These are phyloP conservation scores for Chiridota heheva DNA, from an alignment of 35 echinoderm and acorn worm genomes.

Conservation along the genomic window DNA sequence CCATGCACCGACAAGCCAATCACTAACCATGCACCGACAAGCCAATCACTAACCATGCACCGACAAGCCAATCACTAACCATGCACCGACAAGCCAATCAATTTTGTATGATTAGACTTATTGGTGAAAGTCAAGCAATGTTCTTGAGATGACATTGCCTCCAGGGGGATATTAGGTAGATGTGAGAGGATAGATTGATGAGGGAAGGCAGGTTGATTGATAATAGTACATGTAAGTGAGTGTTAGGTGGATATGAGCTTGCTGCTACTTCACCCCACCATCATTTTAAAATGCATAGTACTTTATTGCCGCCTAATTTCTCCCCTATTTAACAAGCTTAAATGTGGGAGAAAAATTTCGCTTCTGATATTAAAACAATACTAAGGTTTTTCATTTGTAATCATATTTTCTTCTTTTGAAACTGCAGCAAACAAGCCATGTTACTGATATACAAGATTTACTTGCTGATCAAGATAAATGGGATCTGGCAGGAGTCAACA, in stretches of 20 bases:
- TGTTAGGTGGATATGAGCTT: too few species aligned
- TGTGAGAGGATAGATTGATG: too few species aligned
- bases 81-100: too few species aligned
- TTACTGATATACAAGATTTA: constrained; percentile 72
- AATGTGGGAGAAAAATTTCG: neutral
- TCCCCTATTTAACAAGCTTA: neutral
- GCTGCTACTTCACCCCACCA: neutral
- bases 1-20: too few species aligned
- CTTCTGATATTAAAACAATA: neutral
- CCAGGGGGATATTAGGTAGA: too few species aligned
- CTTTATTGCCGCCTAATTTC: neutral
- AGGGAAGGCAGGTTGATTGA: too few species aligned
- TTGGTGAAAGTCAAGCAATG: too few species aligned
- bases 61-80: too few species aligned
- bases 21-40: too few species aligned
- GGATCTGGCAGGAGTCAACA: constrained; percentile 91
- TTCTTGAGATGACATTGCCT: neutral
- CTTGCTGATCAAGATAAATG: constrained; percentile 79
- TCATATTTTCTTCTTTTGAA: neutral
- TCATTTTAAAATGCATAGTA: neutral
- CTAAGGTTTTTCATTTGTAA: neutral
- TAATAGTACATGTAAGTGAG: too few species aligned
- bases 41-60: too few species aligned
- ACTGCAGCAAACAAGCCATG: constrained; percentile 51
- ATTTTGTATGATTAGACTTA: too few species aligned